phyloP scores from a whole-genome alignment of 2,888 invertebrate species.

The Lordiphosa fenestrarum region DNA sequence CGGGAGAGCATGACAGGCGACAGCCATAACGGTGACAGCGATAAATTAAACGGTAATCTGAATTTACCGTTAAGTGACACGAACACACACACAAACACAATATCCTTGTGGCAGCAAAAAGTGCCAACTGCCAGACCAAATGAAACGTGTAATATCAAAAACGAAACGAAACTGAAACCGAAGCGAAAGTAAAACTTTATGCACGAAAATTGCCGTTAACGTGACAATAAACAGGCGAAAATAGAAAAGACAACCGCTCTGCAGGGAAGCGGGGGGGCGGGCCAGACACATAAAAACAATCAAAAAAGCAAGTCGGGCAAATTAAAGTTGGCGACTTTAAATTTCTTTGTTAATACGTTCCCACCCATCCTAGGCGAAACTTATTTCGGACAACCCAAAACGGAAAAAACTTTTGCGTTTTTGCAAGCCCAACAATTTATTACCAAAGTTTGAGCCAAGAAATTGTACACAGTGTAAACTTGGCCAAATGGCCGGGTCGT shows the following conservation, averaged over 20 bases:
- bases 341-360: slow-evolving; percentile 61
- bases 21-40: slow-evolving; percentile 75
- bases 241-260: slow-evolving; percentile 30
- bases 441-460: slow-evolving; percentile 57
- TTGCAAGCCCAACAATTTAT: slow-evolving; percentile 62
- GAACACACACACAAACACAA: slow-evolving; percentile 35
- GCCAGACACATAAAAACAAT: slow-evolving; percentile 35
- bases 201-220: slow-evolving; percentile 65
- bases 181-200: slow-evolving; percentile 57
- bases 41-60: slow-evolving; percentile 76
- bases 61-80: slow-evolving; percentile 74
- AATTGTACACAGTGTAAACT: slow-evolving; percentile 51
- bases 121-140: slow-evolving; percentile 52
- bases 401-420: slow-evolving; percentile 25
- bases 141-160: slow-evolving; percentile 44
- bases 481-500: slow-evolving; percentile 36
- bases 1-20: slow-evolving; percentile 59
- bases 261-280: background rate
- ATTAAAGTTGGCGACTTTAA: slow-evolving; percentile 64
- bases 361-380: slow-evolving; percentile 6
- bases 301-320: slow-evolving; percentile 35
- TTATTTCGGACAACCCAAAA: slow-evolving; percentile 9
- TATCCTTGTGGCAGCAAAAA: slow-evolving; percentile 39
- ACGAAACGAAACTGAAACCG: slow-evolving; percentile 48
- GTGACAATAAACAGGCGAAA: slow-evolving; percentile 59